These are phyloP conservation scores for Drosophila eohydei DNA, from an alignment of 2,888 invertebrate species.

Conservation along the genomic window DNA sequence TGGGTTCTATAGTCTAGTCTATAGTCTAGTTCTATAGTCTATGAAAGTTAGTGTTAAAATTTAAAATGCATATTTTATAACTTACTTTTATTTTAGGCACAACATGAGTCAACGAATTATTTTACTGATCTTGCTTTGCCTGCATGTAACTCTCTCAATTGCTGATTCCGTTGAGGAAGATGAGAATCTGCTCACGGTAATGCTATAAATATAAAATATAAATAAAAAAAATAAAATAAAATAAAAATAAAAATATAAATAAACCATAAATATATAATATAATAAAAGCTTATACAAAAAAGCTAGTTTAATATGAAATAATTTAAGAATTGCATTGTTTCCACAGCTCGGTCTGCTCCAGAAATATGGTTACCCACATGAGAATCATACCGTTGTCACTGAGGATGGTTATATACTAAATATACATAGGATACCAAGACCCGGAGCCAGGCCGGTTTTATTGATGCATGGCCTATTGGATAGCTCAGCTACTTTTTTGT, in stretches of 20 bases:
- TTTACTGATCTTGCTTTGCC: slow-evolving; percentile 10
- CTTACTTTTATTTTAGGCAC: not conserved
- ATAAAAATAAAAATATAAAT: too few relatives aligned
- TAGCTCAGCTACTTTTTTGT: slow-evolving; percentile 90
- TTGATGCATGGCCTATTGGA: slow-evolving; percentile 90
- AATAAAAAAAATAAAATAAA: not conserved
- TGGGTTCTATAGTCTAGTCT: too few relatives aligned
- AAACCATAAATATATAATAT: too few relatives aligned
- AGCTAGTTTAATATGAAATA: too few relatives aligned
- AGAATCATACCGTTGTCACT: slow-evolving; percentile 88
- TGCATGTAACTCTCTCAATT: not conserved
- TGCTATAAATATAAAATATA: not conserved
- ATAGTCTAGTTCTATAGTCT: not conserved
- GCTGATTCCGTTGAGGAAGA: slow-evolving; percentile 35
- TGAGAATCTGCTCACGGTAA: slow-evolving; percentile 17
- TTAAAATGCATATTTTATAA: not conserved
- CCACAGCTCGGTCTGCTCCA: slow-evolving; percentile 69
- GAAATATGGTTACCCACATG: slow-evolving; percentile 88
- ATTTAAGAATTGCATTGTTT: too few relatives aligned
- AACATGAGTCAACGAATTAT: slow-evolving; percentile 11
- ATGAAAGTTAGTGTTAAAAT: not conserved
- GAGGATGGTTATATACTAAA: slow-evolving; percentile 92
- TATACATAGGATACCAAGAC: slow-evolving; percentile 89
- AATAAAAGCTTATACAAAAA: too few relatives aligned
- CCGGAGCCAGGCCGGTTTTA: slow-evolving; percentile 86